phyloP scores from a whole-genome alignment of 2,113 vertebrate genomes.

The Mugil cephalus region DNA sequence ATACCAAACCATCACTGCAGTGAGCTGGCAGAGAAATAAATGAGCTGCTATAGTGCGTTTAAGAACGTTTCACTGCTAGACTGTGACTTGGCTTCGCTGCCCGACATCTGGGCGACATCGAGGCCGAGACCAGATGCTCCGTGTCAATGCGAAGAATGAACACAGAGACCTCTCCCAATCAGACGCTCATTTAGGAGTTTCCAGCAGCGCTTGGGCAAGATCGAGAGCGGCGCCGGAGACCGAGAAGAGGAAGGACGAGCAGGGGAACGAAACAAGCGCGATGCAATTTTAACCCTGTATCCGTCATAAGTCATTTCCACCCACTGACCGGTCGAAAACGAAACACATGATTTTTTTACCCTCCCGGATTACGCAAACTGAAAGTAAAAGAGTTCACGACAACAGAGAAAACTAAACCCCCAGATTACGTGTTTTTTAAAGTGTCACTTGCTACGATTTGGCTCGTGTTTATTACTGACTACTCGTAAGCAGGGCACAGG shows the following conservation, averaged over 20 bases:
- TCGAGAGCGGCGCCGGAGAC: neutral
- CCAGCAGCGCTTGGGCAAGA: neutral
- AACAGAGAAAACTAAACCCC: no score
- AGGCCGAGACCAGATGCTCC: constrained; percentile 30
- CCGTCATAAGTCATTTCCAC: neutral
- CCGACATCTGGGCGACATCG: constrained; percentile 14
- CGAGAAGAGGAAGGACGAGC: constrained; percentile 19
- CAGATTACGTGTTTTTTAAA: no score
- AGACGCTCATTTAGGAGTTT: constrained; percentile 4
- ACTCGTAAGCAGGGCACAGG: neutral
- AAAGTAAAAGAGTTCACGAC: no score
- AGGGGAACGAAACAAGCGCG: constrained; percentile 19
- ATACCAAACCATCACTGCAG: constrained; percentile 2
- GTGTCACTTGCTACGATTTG: constrained; percentile 31
- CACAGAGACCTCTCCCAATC: neutral
- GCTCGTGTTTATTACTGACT: constrained; percentile 16
- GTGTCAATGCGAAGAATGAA: constrained; percentile 5
- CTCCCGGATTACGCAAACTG: no score
- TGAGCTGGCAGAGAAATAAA: constrained; percentile 21
- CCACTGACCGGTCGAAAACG: no score
- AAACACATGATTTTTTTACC: no score
- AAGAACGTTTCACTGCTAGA: constrained; percentile 34
- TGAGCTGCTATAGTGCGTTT: constrained; percentile 26
- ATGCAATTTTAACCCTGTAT: neutral
- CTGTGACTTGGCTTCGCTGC: constrained; percentile 14